A percentile compares a stretch with the other conserved stretches of the same genome.
Evolutionary conservation across 2,888 invertebrate genomes (phyloP).

Genomic region (Pandemis heparana): DNA sequence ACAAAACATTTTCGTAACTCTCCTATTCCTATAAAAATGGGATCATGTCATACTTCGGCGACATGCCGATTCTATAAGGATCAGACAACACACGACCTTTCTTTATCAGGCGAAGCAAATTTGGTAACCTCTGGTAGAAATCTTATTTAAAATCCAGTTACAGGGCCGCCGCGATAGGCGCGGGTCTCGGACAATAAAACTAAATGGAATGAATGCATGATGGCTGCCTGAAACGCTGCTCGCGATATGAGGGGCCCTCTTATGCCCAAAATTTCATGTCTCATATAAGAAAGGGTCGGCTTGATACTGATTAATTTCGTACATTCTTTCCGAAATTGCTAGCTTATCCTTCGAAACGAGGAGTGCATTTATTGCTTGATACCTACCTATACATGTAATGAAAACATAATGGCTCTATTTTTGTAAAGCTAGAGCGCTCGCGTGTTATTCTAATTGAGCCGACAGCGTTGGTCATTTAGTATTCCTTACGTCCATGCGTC

Average conservation of each 20-base stretch:
- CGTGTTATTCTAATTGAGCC: slow-evolving; percentile 49
- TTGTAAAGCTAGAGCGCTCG: slow-evolving; percentile 14
- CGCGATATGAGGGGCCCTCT: slow-evolving; percentile 75
- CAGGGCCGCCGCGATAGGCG: slow-evolving; percentile 80
- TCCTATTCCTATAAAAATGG: slow-evolving; percentile 66
- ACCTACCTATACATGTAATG: not conserved
- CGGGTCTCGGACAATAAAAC: slow-evolving; percentile 84
- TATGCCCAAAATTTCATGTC: slow-evolving; percentile 69
- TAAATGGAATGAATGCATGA: slow-evolving; percentile 85
- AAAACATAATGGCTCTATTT: slow-evolving; percentile 19
- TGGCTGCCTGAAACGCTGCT: slow-evolving; percentile 76
- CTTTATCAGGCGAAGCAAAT: slow-evolving; percentile 83
- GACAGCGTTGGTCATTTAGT: slow-evolving; percentile 54
- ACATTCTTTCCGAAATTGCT: slow-evolving; percentile 60
- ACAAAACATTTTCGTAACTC: slow-evolving; percentile 52
- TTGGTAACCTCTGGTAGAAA: slow-evolving; percentile 77
- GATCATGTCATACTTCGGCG: slow-evolving; percentile 74
- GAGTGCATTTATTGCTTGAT: slow-evolving; percentile 48
- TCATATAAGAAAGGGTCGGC: slow-evolving; percentile 69
- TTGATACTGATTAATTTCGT: slow-evolving; percentile 66
- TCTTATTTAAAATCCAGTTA: slow-evolving; percentile 86
- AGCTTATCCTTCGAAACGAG: slow-evolving; percentile 54
- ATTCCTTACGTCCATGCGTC: slow-evolving; percentile 64
- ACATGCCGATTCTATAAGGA: slow-evolving; percentile 75
- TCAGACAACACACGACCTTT: slow-evolving; percentile 79